Evolutionary conservation across 2,113 vertebrate species (phyloP).

Genomic region (Siphamia tubifer): DNA sequence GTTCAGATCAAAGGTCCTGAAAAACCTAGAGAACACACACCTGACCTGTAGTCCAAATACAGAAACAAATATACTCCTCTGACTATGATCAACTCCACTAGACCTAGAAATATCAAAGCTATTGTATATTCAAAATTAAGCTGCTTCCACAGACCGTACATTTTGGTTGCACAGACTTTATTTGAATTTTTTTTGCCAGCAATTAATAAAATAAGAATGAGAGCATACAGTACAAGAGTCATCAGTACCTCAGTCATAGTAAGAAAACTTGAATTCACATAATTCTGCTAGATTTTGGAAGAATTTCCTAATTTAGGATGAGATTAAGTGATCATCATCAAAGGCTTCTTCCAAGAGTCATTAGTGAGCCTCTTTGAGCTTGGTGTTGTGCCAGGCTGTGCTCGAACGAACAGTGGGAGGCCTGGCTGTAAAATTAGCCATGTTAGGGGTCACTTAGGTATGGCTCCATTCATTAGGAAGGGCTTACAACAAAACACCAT

Average conservation of each 20-base stretch:
- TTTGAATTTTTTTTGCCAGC: too few relatives aligned
- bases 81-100: background rate
- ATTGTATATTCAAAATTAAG: too few relatives aligned
- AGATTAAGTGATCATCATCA: background rate
- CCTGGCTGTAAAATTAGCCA: background rate
- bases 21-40: conserved; percentile 3
- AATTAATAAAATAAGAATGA: too few relatives aligned
- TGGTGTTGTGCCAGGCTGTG: background rate
- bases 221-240: too few relatives aligned
- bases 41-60: conserved; percentile 8
- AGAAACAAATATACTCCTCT: background rate
- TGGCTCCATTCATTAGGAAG: too few relatives aligned
- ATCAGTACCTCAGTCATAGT: too few relatives aligned
- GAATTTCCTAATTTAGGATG: background rate
- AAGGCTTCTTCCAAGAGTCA: background rate
- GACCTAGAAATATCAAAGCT: too few relatives aligned
- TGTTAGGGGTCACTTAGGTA: too few relatives aligned
- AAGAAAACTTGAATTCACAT: too few relatives aligned
- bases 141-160: too few relatives aligned
- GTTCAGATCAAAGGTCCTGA: conserved; percentile 15
- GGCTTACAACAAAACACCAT: too few relatives aligned
- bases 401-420: background rate
- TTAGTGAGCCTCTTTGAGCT: conserved; percentile 4
- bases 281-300: background rate
- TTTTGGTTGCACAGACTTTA: too few relatives aligned